A percentile compares a stretch with the other conserved stretches of the same genome.
Evolutionary conservation across 2,797 vertebrate species (phyloP).

Genomic region (Gambelia wislizenii): DNA sequence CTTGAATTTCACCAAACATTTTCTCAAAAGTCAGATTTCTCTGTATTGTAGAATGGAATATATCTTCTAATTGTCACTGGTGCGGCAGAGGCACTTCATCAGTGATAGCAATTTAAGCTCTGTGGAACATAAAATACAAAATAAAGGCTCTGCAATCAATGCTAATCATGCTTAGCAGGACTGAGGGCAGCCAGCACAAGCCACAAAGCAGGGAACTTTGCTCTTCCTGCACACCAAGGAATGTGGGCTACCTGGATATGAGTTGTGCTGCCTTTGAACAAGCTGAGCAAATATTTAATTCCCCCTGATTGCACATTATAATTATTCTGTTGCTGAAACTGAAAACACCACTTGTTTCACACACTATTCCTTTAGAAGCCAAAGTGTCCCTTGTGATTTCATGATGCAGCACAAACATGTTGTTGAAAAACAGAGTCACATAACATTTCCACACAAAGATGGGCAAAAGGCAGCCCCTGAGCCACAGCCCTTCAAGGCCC

Average conservation of each 20-base stretch:
- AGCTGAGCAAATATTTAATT: constrained; percentile 37
- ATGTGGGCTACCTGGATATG: constrained; percentile 30
- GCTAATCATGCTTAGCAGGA: constrained; percentile 30
- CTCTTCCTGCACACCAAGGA: constrained; percentile 20
- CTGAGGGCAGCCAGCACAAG: constrained; percentile 10
- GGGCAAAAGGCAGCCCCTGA: not conserved
- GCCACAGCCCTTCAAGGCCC: no score
- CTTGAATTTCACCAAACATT: not conserved
- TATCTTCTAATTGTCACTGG: not conserved
- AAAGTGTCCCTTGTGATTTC: not conserved
- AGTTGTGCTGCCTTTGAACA: constrained; percentile 5
- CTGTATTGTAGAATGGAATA: not conserved
- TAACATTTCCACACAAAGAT: not conserved
- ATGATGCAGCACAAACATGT: not conserved
- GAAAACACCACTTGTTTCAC: constrained; percentile 6
- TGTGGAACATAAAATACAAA: constrained; percentile 35
- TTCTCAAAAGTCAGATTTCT: not conserved
- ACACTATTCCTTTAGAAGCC: not conserved
- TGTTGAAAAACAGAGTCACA: not conserved
- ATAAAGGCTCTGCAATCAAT: constrained; percentile 25
- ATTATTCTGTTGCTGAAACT: constrained; percentile 29
- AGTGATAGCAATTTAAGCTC: constrained; percentile 9
- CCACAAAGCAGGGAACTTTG: constrained; percentile 18
- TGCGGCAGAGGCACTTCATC: constrained; percentile 17
- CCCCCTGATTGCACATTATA: constrained; percentile 16